Conservation (phyloP, 2,797 vertebrate species). For the Anabacerthia variegaticeps region DNA sequence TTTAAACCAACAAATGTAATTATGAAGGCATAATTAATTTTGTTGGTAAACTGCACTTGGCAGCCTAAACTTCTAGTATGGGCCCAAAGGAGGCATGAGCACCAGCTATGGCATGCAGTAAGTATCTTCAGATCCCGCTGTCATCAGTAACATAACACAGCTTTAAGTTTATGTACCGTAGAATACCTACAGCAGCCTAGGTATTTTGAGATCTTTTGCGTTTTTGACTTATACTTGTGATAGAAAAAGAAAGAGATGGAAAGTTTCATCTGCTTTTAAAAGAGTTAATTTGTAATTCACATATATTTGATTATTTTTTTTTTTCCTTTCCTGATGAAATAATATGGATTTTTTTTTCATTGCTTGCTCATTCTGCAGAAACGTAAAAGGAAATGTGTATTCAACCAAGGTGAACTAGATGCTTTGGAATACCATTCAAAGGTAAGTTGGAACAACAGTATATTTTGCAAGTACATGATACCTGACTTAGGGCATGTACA, state of each 20-base stretch:
- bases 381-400: slow-evolving; percentile 82
- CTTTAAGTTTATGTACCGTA: neutral
- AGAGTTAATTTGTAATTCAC: neutral
- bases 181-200: neutral
- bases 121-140: neutral
- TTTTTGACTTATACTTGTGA: neutral
- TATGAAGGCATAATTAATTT: fast-evolving
- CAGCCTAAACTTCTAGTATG: neutral
- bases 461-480: neutral
- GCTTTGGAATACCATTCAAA: slow-evolving; percentile 85
- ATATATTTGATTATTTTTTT: neutral
- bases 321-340: neutral
- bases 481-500: fast-evolving
- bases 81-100: neutral
- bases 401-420: slow-evolving; percentile 91
- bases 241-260: neutral
- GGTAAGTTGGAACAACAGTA: slow-evolving; percentile 65
- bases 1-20: neutral
- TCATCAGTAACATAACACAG: neutral
- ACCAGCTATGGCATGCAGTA: neutral
- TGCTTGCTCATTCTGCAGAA: slow-evolving; percentile 76
- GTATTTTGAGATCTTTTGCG: neutral
- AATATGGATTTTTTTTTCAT: neutral
- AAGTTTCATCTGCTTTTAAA: neutral
- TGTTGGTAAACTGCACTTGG: neutral